Base-by-base conservation (phyloP, 2,888 invertebrate genomes). In the Meghimatium bilineatum region DNA sequence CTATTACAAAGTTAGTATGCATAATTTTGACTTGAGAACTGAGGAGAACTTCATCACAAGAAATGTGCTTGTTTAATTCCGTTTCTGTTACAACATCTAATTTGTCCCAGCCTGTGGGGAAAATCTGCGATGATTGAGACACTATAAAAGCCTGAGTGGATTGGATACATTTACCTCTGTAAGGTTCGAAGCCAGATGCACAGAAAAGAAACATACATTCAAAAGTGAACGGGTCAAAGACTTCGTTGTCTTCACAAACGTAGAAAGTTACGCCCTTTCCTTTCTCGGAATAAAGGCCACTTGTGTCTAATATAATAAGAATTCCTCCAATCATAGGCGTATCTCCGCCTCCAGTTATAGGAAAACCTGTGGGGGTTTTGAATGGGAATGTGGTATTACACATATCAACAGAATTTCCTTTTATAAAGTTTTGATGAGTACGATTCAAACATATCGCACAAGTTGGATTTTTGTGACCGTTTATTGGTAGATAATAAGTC, bases 181-280 rank as follows among this genome's bases (percentile, higher is more conserved):
- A 52, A 12, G 84, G 76, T 1, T 72, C 60, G 29, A 38, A 81
- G 3, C 86, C 86, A 10, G 44, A 32, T 17, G 75, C 38, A n/a
- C 86, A 86, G 29, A 82, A 52, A 26, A 82, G 38, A 26, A 63
- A 56, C 34, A 69, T 74, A 36, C 86, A 86, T 6, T 78, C 60
- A 1, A 71, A 76, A 56, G 74, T 52, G 36, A 84, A 80, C 12
- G 84, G 78, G 66, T 86, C 83, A 52, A 84, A 86, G 1, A 86
- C 86, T 63, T 86, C 44, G 34, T 79, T 49, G 23, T 82, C 80
- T 20, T 36, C 63, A 69, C 86, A 86, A 3, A 49, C 56, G 23
- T 71, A 49, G 17, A 52, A n/a, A 0, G 23, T 8, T 3, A 38
- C 26, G 0, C 49, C 32, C 5, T 32, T 6, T 0, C 44, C 29